Conservation (phyloP, 2,113 vertebrate species). For the Engraulis encrasicolus region DNA sequence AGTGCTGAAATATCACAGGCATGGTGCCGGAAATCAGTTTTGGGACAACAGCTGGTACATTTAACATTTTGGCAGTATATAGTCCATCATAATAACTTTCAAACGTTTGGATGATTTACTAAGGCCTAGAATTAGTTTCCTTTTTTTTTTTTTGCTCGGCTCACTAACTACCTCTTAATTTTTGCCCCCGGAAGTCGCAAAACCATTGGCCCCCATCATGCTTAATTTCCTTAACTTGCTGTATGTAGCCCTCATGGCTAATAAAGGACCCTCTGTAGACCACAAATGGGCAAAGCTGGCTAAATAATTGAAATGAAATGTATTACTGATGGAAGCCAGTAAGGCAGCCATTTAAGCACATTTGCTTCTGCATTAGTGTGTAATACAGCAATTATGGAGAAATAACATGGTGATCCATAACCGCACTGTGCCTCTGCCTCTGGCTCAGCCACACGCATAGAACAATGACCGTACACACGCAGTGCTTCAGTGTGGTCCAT, state of each 20-base stretch:
- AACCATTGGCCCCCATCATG: neutral
- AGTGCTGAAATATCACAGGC: no score
- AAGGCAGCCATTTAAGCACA: neutral
- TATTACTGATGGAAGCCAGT: constrained; percentile 12
- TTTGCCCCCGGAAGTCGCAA: neutral
- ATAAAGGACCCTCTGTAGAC: neutral
- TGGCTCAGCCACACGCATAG: neutral
- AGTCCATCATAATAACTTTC: no score
- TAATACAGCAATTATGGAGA: neutral
- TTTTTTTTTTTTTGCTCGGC: no score
- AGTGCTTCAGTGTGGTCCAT: neutral
- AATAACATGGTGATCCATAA: neutral
- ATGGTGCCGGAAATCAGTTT: no score
- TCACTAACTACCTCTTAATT: no score
- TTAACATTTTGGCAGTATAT: no score
- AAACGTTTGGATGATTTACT: no score
- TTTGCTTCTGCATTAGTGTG: neutral
- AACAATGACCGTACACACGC: neutral
- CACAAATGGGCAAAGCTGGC: neutral
- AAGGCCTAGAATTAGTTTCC: no score
- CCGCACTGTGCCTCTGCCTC: neutral
- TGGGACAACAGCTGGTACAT: no score
- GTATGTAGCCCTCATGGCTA: neutral
- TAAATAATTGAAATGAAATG: neutral
- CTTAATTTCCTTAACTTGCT: neutral